Evolutionary conservation across 2,888 invertebrate species (phyloP), one percentile per base, ranked within the genome.

Genomic region (Limnephilus rhombicus): DNA sequence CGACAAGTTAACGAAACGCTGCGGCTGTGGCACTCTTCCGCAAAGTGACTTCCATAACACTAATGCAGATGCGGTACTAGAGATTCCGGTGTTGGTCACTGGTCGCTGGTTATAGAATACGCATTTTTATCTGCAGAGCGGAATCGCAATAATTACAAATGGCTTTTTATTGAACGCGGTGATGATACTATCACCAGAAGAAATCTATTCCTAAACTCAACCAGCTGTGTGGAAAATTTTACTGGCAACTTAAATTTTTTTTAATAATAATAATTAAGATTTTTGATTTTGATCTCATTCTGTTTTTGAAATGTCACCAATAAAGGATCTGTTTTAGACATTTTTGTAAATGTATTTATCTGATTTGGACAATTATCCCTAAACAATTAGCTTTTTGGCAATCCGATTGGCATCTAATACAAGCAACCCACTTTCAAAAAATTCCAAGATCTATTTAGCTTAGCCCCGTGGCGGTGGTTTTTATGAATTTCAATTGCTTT

Each of bases 1-100:
- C 82, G 34, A 34, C 82, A 82, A 49, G 68, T 53, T 90, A 85
- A 49, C 83, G 24, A 49, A n/a, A 11, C 86, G 41, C 29, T 86
- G 29, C 53, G 86, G 34, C 89, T 86, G 29, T 86, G 86, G 34
- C 89, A 80, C 89, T 89, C 11, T 89, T 68, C 80, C 37, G 15
- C 68, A 80, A 80, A 80, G 41, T 68, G 31, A 31, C 31, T 89
- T 80, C 80, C 89, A 89, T 89, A 18, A 2, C 89, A 41, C 24
- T 15, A 31, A 31, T 12, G 68, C 24, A 31, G 89, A 31, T 31
- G 80, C 68, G 31, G 15, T 31, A 24, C 37, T 83, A 34, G 83
- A 83, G 83, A 83, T 34, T 18, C 18, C 34, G 18, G 31, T 37
- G 31, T 2, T 68, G 53, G 53, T 68, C 53, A 68, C 53, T 68